These are phyloP conservation scores for Neuroscelio doddi DNA, from an alignment of 2,888 invertebrate genomes.

Conservation along the genomic window DNA sequence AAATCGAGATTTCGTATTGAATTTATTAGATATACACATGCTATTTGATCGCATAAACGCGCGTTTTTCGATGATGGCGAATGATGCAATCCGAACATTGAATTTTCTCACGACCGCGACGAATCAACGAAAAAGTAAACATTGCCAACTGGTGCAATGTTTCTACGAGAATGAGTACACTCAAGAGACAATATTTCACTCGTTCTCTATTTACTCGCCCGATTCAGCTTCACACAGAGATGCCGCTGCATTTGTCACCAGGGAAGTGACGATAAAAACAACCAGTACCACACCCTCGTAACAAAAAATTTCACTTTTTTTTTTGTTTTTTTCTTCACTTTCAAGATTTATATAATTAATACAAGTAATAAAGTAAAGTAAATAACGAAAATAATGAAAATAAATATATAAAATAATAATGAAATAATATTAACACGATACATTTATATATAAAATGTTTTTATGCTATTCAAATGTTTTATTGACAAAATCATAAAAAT, in stretches of 20 bases:
- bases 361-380: too few relatives aligned
- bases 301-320: too few relatives aligned
- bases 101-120: conserved; percentile 39
- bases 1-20: conserved; percentile 16
- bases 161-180: conserved; percentile 36
- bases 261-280: conserved; percentile 34
- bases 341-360: too few relatives aligned
- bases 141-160: conserved; percentile 45
- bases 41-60: conserved; percentile 32
- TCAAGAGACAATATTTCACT: conserved; percentile 49
- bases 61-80: conserved; percentile 32
- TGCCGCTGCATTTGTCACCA: conserved; percentile 39
- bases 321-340: too few relatives aligned
- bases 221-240: conserved; percentile 27
- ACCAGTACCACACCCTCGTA: conserved; percentile 3
- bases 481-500: too few relatives aligned
- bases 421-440: too few relatives aligned
- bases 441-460: too few relatives aligned
- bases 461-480: too few relatives aligned
- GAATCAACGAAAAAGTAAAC: conserved; percentile 50
- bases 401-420: too few relatives aligned
- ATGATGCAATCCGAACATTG: conserved; percentile 40
- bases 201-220: conserved; percentile 35
- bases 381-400: too few relatives aligned
- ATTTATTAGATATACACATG: conserved; percentile 26